Conservation (phyloP, 2,888 invertebrate genomes). For the Ophraella communa region DNA sequence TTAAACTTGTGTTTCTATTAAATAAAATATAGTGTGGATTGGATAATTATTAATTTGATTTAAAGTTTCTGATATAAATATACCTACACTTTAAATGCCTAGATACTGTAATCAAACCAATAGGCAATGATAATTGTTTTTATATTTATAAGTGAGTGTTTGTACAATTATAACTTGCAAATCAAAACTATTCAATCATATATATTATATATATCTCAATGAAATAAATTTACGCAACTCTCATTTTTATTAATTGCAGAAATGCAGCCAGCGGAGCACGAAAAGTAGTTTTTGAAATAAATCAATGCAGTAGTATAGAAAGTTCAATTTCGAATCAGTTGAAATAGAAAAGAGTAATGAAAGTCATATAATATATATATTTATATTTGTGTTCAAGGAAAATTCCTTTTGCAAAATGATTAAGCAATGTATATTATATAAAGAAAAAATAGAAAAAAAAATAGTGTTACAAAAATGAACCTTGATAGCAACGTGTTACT, state of each 20-base stretch:
- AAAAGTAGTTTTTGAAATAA: constrained; percentile 1
- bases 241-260: constrained; percentile 6
- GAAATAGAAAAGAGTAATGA: neutral
- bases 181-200: neutral
- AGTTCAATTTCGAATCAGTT: constrained; percentile 1
- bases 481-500: neutral
- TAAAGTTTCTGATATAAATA: no score
- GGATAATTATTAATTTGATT: no score
- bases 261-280: constrained; percentile 2
- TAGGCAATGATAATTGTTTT: neutral
- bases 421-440: neutral
- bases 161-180: neutral
- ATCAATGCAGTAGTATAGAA: neutral
- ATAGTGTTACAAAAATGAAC: neutral
- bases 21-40: no score
- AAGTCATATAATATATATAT: neutral
- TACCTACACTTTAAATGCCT: no score
- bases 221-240: constrained; percentile 1
- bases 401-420: neutral
- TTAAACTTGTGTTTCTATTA: no score
- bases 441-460: neutral
- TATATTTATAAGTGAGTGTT: neutral
- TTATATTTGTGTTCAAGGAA: constrained; percentile 13
- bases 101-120: no score
- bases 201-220: neutral